A percentile compares a stretch with the other conserved stretches of the same genome.
Conservation (phyloP, 2,797 vertebrate genomes). For the Sebastes trivittatus region DNA sequence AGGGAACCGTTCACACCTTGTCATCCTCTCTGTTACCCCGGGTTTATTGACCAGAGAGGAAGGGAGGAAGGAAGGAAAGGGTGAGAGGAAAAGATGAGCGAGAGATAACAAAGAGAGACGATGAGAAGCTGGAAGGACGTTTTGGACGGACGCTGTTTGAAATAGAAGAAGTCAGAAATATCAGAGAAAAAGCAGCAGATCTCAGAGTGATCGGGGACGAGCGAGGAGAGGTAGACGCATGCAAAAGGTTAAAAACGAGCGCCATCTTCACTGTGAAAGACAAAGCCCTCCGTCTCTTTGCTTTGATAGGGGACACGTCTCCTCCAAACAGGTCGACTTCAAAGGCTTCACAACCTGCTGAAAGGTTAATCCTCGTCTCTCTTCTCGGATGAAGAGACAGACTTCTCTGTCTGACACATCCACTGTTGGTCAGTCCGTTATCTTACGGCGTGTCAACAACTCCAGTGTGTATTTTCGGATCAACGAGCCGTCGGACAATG, state of each 20-base stretch:
- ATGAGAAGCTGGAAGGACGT: not conserved
- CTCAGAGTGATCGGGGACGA: not conserved
- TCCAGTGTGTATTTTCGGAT: too few relatives aligned
- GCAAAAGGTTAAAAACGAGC: not conserved
- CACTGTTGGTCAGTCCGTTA: too few relatives aligned
- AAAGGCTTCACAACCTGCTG: constrained; percentile 6
- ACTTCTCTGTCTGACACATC: not conserved
- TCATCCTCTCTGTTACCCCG: constrained; percentile 49
- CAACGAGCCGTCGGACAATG: too few relatives aligned
- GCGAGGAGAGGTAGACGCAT: not conserved
- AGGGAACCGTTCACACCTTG: constrained; percentile 57
- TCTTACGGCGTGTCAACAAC: too few relatives aligned
- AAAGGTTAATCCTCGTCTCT: not conserved
- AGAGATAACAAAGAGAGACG: not conserved
- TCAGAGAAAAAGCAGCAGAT: not conserved
- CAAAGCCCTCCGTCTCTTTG: not conserved
- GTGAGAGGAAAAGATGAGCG: not conserved
- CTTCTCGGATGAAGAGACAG: too few relatives aligned
- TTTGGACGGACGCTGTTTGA: not conserved
- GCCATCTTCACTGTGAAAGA: not conserved
- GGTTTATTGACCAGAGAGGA: not conserved
- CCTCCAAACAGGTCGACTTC: constrained; percentile 18
- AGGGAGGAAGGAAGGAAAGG: not conserved
- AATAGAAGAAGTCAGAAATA: not conserved
- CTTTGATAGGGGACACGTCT: constrained; percentile 24